Evolutionary conservation across 2,888 invertebrate species (phyloP), one percentile per base, ranked within the genome.

Genomic region (Parapristionchus giblindavisi): DNA sequence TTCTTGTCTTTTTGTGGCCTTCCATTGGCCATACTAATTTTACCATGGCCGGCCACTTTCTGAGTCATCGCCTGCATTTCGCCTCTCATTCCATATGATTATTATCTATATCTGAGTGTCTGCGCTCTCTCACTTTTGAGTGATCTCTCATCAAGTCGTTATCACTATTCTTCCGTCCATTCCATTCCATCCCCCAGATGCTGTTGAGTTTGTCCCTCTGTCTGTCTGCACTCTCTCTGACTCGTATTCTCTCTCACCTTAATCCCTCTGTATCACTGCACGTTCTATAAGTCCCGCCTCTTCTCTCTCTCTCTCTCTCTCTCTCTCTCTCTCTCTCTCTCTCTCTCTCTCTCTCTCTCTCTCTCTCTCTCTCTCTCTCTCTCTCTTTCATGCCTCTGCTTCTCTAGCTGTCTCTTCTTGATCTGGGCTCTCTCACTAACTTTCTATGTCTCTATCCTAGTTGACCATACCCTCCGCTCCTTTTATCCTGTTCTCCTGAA

Each of bases 351-450:
- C 40, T 40, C 27, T 38, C 40, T 61, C 38, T 38, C n/a, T 61
- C 61, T 14, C 61, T n/a, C 60, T 11, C 27, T 40, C 38, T 61
- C 40, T 40, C n/a, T 6, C 38, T 61, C 5, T 60, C 36, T n/a
- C 61, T 40, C 29, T 43, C 29, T 65, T 65, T 65, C 63, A 43
- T 65, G 63, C 29, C 38, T 60, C 60, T 61, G 17, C 38, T 38
- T 34, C 58, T 29, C 36, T 38, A n/a, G 2, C 60, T 60, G 36
- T 27, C 63, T n/a, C 56, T 11, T n/a, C 43, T 24, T n/a, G n/a
- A n/a, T n/a, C n/a, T n/a, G n/a, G n/a, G n/a, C n/a, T n/a, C n/a
- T n/a, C n/a, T n/a, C n/a, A n/a, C n/a, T n/a, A n/a, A n/a, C n/a
- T n/a, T n/a, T n/a, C n/a, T n/a, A n/a, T n/a, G n/a, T n/a, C n/a